These are phyloP conservation scores for Perodicticus potto DNA, from an alignment of 2,797 vertebrate species.

Conservation along the genomic window DNA sequence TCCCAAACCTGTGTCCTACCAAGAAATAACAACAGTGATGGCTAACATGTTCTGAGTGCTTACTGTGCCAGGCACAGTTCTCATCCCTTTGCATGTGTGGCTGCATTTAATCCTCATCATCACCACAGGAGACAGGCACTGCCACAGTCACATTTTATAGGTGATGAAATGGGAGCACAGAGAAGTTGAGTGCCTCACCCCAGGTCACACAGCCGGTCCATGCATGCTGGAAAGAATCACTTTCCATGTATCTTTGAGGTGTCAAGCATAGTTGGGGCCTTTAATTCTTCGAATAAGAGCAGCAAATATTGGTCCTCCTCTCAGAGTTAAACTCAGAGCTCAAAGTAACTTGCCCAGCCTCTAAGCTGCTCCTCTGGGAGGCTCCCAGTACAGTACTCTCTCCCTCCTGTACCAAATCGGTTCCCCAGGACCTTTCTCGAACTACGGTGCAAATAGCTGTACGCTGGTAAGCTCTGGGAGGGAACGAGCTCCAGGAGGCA, in stretches of 20 bases:
- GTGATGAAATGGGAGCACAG: not conserved
- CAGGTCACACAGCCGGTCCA: not conserved
- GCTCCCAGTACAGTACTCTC: not conserved
- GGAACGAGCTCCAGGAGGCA: not conserved
- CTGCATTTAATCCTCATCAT: not conserved
- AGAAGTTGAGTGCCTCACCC: not conserved
- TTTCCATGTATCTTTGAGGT: not conserved
- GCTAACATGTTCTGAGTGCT: not conserved
- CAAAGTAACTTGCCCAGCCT: not conserved
- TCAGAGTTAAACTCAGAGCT: not conserved
- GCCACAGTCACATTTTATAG: not conserved
- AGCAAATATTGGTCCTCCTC: not conserved
- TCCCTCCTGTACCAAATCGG: not conserved
- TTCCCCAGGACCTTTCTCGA: not conserved
- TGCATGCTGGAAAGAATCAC: accelerated
- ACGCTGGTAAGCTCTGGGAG: constrained; percentile 47
- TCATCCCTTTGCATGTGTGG: accelerated
- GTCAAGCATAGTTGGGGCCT: not conserved
- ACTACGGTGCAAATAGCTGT: constrained; percentile 59
- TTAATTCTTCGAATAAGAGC: not conserved
- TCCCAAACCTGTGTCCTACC: not conserved
- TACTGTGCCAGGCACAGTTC: accelerated
- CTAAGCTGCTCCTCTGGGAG: not conserved
- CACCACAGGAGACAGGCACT: accelerated
- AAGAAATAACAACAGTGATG: not conserved